These are phyloP conservation scores for Globodera ellingtonae DNA, from an alignment of 1,140 invertebrate species.

Conservation along the genomic window DNA sequence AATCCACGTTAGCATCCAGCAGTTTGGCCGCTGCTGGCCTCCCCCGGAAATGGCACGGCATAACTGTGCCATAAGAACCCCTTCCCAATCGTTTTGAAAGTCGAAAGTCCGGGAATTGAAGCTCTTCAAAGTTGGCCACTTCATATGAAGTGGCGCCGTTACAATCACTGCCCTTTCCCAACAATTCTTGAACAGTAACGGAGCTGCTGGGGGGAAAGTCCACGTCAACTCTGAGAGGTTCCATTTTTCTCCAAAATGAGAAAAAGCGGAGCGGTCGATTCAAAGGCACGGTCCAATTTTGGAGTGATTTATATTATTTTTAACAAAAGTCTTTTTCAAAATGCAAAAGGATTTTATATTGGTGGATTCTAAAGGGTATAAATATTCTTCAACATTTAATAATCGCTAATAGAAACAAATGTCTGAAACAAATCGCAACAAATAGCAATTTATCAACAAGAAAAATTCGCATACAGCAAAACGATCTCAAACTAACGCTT, in stretches of 20 bases:
- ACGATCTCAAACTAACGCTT: constrained; percentile 24
- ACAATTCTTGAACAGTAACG: no score
- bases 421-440: not conserved
- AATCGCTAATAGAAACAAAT: constrained; percentile 4
- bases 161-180: not conserved
- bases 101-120: constrained; percentile 46
- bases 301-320: no score
- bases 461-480: not conserved
- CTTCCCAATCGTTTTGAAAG: constrained; percentile 28
- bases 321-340: no score
- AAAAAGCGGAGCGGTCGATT: no score
- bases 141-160: constrained; percentile 15
- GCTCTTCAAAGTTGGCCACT: constrained; percentile 24
- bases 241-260: constrained; percentile 7
- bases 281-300: no score
- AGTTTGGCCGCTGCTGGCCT: constrained; percentile 38
- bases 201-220: constrained; percentile 10
- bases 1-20: constrained; percentile 29
- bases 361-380: no score
- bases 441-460: constrained; percentile 27
- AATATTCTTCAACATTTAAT: not conserved
- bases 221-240: constrained; percentile 32
- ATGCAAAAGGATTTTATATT: no score
- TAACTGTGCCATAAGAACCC: constrained; percentile 51
- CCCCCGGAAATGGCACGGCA: constrained; percentile 33